Conservation (phyloP, 2,113 vertebrate species). For the Pipa parva region DNA sequence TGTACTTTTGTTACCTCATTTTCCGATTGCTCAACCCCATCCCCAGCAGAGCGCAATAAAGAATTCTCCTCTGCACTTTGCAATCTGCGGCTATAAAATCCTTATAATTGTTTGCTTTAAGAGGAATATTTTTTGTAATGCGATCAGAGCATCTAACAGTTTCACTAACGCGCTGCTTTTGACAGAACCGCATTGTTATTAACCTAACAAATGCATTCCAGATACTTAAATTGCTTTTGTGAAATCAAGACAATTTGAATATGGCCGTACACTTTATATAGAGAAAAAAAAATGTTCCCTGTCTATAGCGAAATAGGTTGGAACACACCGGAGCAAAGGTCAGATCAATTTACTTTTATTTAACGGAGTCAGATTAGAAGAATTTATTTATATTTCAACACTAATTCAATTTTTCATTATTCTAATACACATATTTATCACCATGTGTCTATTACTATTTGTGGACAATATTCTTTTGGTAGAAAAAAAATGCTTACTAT, state of each 20-base stretch:
- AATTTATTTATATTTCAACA: constrained; percentile 34
- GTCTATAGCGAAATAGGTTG: constrained; percentile 3
- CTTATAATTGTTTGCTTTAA: constrained; percentile 5
- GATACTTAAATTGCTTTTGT: constrained; percentile 6
- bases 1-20: constrained; percentile 4
- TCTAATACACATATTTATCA: constrained; percentile 41
- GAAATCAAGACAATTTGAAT: constrained; percentile 4
- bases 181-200: background rate
- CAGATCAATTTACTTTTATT: constrained; percentile 32
- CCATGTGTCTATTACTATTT: constrained; percentile 7
- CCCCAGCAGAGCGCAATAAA: background rate
- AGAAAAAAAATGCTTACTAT: too few species aligned
- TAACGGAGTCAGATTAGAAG: constrained; percentile 18
- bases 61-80: background rate
- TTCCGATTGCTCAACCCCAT: constrained; percentile 2
- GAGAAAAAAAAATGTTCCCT: background rate
- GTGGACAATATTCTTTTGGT: constrained; percentile 1
- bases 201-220: constrained; percentile 16
- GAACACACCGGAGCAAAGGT: constrained; percentile 5
- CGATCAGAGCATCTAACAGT: constrained; percentile 9
- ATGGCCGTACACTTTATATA: background rate
- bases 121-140: background rate
- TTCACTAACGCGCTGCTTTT: background rate
- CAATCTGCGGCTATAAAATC: background rate
- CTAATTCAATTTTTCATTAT: constrained; percentile 34